phyloP scores from a whole-genome alignment of 2,113 vertebrate genomes.

The Sander vitreus region DNA sequence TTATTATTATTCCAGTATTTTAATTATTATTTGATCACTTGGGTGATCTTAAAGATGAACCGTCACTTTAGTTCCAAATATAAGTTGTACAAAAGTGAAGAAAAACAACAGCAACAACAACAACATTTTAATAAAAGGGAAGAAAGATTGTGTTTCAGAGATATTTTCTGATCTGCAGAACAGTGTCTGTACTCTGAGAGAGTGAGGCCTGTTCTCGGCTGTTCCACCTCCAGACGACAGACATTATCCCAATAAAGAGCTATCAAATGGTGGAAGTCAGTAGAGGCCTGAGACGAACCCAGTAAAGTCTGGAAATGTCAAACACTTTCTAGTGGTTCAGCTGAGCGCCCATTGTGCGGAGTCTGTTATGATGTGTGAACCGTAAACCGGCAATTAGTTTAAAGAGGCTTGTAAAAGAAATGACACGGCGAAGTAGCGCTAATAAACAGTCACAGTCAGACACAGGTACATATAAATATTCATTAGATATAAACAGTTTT shows the following conservation, averaged over 20 bases:
- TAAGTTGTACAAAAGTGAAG: not conserved
- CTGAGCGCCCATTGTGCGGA: not conserved
- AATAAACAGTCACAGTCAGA: slow-evolving; percentile 33
- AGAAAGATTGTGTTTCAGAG: no score
- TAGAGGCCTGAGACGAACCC: slow-evolving; percentile 56
- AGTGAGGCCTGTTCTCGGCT: not conserved
- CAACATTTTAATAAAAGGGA: not conserved
- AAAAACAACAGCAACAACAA: no score
- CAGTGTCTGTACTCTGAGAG: no score
- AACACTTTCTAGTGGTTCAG: slow-evolving; percentile 68
- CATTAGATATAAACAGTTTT: not conserved
- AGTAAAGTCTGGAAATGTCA: slow-evolving; percentile 68
- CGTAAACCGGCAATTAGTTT: slow-evolving; percentile 73
- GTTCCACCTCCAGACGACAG: not conserved
- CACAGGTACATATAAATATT: not conserved
- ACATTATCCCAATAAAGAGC: slow-evolving; percentile 32
- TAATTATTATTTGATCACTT: not conserved
- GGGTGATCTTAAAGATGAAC: not conserved
- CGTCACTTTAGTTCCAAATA: no score
- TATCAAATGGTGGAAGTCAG: slow-evolving; percentile 41
- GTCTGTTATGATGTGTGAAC: slow-evolving; percentile 74
- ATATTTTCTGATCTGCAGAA: not conserved
- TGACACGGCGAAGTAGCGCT: slow-evolving; percentile 53
- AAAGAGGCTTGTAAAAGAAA: slow-evolving; percentile 70
- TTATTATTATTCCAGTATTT: not conserved